These are phyloP conservation scores for Pseudochirops cupreus DNA, from an alignment of 2,797 vertebrate species.

Conservation along the genomic window DNA sequence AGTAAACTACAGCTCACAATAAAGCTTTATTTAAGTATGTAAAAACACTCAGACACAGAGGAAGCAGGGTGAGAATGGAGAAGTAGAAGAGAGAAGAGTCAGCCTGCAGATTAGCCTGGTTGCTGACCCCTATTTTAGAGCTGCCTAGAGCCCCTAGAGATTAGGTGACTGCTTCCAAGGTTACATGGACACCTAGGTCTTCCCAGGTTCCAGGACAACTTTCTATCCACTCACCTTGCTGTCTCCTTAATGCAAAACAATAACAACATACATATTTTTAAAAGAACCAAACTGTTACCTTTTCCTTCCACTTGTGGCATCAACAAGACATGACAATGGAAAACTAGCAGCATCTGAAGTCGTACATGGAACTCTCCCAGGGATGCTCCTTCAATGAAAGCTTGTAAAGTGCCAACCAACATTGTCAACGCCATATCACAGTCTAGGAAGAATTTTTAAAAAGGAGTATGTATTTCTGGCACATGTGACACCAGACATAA, in stretches of 20 bases:
- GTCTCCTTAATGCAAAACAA: not conserved
- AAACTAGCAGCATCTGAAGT: slow-evolving; percentile 92
- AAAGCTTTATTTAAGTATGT: not conserved
- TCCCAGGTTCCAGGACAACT: not conserved
- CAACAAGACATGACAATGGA: slow-evolving; percentile 96
- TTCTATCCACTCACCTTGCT: not conserved
- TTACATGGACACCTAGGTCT: not conserved
- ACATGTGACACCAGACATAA: not conserved
- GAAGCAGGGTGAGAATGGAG: not conserved
- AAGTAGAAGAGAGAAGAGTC: not conserved
- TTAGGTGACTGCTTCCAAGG: not conserved
- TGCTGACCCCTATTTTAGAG: not conserved
- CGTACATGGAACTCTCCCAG: slow-evolving; percentile 94
- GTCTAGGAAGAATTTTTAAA: slow-evolving; percentile 59
- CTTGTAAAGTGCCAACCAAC: slow-evolving; percentile 91
- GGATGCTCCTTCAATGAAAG: slow-evolving; percentile 95
- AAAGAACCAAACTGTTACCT: slow-evolving; percentile 83
- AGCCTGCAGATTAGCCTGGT: not conserved
- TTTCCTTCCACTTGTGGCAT: slow-evolving; percentile 88
- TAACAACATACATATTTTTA: not conserved
- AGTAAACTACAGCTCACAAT: not conserved
- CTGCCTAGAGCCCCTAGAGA: not conserved
- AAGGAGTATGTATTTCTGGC: slow-evolving; percentile 16
- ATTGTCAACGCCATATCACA: slow-evolving; percentile 85
- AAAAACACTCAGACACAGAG: not conserved